Evolutionary conservation across 2,888 invertebrate species (phyloP), one percentile per base, ranked within the genome.

Genomic region (Zele albiditarsus): DNA sequence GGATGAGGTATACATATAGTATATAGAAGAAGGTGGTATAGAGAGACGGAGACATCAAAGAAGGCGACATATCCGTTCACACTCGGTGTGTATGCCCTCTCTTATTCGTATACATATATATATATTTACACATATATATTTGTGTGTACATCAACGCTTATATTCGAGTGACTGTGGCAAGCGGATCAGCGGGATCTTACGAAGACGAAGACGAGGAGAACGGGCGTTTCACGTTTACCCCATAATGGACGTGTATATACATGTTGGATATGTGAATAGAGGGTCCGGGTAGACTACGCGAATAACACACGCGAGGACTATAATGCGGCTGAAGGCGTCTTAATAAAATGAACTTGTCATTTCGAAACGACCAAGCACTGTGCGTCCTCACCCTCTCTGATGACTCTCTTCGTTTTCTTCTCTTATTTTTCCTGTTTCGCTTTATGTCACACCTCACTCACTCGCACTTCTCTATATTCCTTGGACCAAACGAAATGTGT

Each of bases 321-420:
- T 84, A 84, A 86, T 83, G 83, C 82, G 81, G 82, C 82, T 82
- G 81, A 80, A 83, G 81, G 85, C 82, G 83, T 86, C 86, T 86
- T 86, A 85, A 86, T 86, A 86, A 87, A 87, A 87, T 86, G 85
- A 87, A 87, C 87, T 87, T 87, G 87, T 87, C 87, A 86, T 84
- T 86, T 81, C 80, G 82, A 83, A 83, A 82, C 82, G 82, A 82
- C 82, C 82, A 83, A 79, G 81, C 65, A 69, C 73, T 79, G 80
- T 65, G 70, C 73, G 57, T 53, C 58, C 31, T 46, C 71, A 57
- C 75, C 57, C 49, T 62, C 38, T 65, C 76, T 53, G 53, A 53
- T 53, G 69, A 74, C 70, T 69, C 67, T 73, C 42, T 75, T 74
- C 72, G 28, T 65, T 62, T 68, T 63, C 72, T 71, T 71, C 71